Conservation (phyloP, 2,797 vertebrate species). For the Cynodonichthys magdalenae region DNA sequence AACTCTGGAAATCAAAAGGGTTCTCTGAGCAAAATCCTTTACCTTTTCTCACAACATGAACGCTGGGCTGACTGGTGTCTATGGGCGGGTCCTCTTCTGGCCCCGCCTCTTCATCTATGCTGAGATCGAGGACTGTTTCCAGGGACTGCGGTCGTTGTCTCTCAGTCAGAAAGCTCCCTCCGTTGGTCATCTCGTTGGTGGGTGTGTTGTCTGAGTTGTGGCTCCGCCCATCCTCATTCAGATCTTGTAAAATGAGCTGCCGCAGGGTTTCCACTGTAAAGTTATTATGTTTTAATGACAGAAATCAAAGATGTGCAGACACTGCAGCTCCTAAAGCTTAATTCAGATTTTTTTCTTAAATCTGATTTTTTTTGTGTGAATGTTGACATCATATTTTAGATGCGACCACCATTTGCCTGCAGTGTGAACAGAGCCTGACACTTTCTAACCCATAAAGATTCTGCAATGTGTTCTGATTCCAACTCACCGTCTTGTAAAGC, state of each 20-base stretch:
- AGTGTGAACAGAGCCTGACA: too few relatives aligned
- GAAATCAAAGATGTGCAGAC: not conserved
- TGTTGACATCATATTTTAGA: too few relatives aligned
- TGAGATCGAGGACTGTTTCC: conserved; percentile 44
- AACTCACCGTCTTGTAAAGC: conserved; percentile 80
- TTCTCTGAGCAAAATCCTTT: conserved; percentile 3
- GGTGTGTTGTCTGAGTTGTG: conserved; percentile 77
- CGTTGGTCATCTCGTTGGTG: conserved; percentile 75
- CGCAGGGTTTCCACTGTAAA: conserved; percentile 76
- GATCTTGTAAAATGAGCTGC: conserved; percentile 73
- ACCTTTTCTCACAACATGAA: conserved; percentile 82
- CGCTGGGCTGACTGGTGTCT: conserved; percentile 18
- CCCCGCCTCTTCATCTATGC: conserved; percentile 47
- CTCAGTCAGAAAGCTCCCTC: conserved; percentile 43
- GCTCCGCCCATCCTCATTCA: conserved; percentile 77
- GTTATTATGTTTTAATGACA: not conserved
- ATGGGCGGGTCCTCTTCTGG: conserved; percentile 35
- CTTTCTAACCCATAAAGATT: not conserved
- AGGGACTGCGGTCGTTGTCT: conserved; percentile 35
- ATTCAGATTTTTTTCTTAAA: too few relatives aligned
- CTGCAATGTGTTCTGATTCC: not conserved
- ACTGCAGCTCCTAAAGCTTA: too few relatives aligned
- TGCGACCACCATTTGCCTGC: too few relatives aligned
- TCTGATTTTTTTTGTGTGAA: too few relatives aligned
- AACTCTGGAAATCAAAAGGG: not conserved